Base-by-base conservation (phyloP, 2,113 vertebrate genomes). In the Capreolus pygargus region DNA sequence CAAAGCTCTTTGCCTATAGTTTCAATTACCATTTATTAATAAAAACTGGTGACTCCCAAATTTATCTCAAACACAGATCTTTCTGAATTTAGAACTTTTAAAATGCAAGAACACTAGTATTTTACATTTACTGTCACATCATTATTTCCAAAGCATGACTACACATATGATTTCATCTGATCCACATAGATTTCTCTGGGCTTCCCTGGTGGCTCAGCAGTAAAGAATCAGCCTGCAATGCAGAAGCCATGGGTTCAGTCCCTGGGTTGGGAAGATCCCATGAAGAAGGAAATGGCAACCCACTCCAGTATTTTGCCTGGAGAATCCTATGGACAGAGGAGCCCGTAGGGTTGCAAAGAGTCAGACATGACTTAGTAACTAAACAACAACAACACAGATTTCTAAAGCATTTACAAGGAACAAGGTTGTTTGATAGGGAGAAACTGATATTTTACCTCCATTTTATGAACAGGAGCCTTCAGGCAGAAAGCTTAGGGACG, bases 31-130 rank as follows among this genome's bases (percentile, higher is more conserved):
- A 85, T 70, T 61, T 84, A 43, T 33, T 76, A 43, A 43, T 43
- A 43, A 43, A 82, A 92, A 70, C 43, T 57, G n/a, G 52, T 67
- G 43, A 60, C 43, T 95, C 52, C 39, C 43, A 85, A 79, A 61
- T 88, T 91, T 97, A 87, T 83, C 61, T 90, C 43, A 90, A 79
- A 82, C 27, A n/a, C 52, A 47, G 43, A 60, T 87, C 43, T 95
- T 97, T 94, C 33, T 89, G 86, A 97, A 86, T 92, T 81, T 86
- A 92, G 28, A 85, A 82, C 30, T n/a, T 54, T 52, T 43, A 76
- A 76, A 82, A 55, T 25, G 33, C 5, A 43, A 36, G 50, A 61
- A 28, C 27, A 90, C 33, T 47, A 52, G 12, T 28, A 81, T 89
- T 94, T 97, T 92, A 54, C 25, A 95, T 78, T 93, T 78, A 79